Base-by-base conservation (phyloP, 37 sponge, comb jelly and placozoan species). In the Haliclona indistincta region DNA sequence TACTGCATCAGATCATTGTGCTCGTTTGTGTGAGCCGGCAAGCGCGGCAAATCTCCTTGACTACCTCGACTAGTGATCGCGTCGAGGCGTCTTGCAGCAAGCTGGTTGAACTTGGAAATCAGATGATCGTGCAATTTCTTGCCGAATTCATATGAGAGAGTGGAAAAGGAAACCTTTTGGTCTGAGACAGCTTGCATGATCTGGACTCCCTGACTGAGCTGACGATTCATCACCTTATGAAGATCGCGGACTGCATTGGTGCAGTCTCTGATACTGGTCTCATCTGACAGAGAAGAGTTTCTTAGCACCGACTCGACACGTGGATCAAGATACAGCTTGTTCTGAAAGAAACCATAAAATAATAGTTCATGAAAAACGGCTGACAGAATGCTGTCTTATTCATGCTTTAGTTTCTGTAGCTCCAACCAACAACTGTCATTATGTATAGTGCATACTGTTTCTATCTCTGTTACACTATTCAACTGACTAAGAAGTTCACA, bases 101-200 rank as follows among this genome's bases (percentile, higher is more conserved):
- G 11, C 25, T 58, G 60, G n/a, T 20, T 25, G 25, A 58, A 58
- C 13, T 6, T 58, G 26, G 60, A 25, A 58, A 20, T 25, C 11
- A 58, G 60, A 20, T 58, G 22, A 25, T 58, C 60, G 26, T 58
- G 35, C 15, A 90, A 54, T 22, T 82, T 30, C 17, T 28, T 28
- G 32, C 82, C 67, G 56, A 90, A 90, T 19, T 33, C 36, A 40
- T 30, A 52, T 2, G 77, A 73, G 39, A 90, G 66, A 8, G 20
- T 26, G 2, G 86, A 60, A 55, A 85, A 90, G 35, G 44, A 42
- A 30, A 81, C 35, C 34, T 43, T 76, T 51, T 85, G 86, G 0
- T 85, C 83, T 3, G 71, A 60, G 40, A 90, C 91, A 36, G 91
- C 91, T 23, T 81, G 74, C 53, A 90, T 33, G 19, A 81, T 67